Evolutionary conservation across 1,140 invertebrate species (phyloP), one percentile per base, ranked within the genome.

Genomic region (Centruroides vittatus): DNA sequence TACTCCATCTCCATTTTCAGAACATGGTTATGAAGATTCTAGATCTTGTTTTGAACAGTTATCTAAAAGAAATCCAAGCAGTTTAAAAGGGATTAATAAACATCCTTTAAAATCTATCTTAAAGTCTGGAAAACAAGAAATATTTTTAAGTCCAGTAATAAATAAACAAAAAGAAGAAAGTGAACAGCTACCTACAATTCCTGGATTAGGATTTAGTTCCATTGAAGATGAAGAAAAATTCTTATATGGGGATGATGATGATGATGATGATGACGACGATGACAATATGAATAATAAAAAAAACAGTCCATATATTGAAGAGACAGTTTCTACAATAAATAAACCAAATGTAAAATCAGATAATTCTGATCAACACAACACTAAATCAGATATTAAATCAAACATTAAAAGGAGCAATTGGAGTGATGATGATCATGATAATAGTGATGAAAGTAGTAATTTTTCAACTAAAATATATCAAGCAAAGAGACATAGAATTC

Each of bases 141-240:
- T 35, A 12, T 34, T 12, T 35, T 34, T 12, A 12, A 36, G 54
- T 35, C 5, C 23, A 34, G 7, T 23, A 35, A 6, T 12, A 12
- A 55, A 55, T 6, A 55, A 35, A 55, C 13, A 3, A 23, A 35
- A 5, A 6, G 11, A 12, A 34, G 50, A 13, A n/a, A 34, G 23
- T 51, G 50, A n/a, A 51, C 35, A n/a, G 7, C 35, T 55, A 6
- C 54, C 23, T 23, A n/a, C n/a, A 8, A 55, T 55, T 55, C 54
- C 54, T 34, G 54, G 54, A 34, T 36, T 55, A 12, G 54, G 54
- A 34, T 55, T 55, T 55, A 35, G 35, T 36, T 23, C 23, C 12
- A 55, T 55, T 12, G 54, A 55, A 23, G 54, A 55, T 36, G 54
- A 55, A 55, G 54, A 55, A 35, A 35, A 55, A 35, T 55, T 55